These are phyloP conservation scores for Melanerpes aurifrons DNA, from an alignment of 2,113 vertebrate species.

Conservation along the genomic window DNA sequence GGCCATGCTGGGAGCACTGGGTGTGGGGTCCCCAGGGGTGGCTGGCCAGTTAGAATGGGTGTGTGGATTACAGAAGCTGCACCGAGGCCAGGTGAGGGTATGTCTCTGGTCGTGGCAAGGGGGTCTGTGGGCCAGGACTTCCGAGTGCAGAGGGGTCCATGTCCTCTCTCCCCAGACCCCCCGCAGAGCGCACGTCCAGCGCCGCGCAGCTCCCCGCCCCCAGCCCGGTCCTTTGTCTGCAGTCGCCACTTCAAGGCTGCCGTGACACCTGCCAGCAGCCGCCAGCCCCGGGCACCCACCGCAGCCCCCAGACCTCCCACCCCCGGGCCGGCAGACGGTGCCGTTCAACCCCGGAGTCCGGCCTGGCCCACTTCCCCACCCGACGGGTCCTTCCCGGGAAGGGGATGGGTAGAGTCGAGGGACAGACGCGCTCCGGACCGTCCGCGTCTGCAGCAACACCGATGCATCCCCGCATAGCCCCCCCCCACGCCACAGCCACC, in stretches of 20 bases:
- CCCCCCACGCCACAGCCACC: background rate
- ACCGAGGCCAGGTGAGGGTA: background rate
- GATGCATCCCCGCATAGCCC: background rate
- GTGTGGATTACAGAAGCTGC: background rate
- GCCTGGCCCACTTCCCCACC: background rate
- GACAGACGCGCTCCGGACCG: background rate
- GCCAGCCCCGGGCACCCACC: background rate
- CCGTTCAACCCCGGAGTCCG: background rate
- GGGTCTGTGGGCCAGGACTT: background rate
- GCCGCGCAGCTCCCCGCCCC: slow-evolving; percentile 42
- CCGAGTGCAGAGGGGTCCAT: background rate
- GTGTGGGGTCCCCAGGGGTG: background rate
- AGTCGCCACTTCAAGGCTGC: slow-evolving; percentile 54
- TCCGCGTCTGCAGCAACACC: background rate
- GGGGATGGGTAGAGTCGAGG: background rate
- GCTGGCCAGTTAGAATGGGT: background rate
- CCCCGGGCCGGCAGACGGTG: too few relatives aligned
- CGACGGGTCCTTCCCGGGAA: background rate
- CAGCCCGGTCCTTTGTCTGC: slow-evolving; percentile 62
- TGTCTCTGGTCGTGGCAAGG: background rate
- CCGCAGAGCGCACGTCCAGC: slow-evolving; percentile 37
- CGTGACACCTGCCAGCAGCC: slow-evolving; percentile 42
- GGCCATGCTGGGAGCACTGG: background rate
- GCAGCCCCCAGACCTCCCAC: background rate
- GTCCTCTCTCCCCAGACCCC: background rate